phyloP scores from a whole-genome alignment of 2,888 invertebrate genomes.

The Acleris sparsana region DNA sequence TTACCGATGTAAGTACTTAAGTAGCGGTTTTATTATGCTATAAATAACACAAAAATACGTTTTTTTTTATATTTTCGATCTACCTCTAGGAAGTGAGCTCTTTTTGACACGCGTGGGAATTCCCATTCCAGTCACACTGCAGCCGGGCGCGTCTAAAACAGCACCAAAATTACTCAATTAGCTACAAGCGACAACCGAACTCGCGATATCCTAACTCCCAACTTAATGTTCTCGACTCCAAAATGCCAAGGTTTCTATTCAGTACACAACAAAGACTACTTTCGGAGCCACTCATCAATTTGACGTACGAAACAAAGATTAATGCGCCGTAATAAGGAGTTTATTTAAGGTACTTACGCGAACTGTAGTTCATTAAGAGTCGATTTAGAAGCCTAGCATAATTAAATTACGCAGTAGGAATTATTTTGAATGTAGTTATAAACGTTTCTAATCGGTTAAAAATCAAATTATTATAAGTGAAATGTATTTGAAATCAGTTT shows the following conservation, averaged over 20 bases:
- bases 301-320: slow-evolving; percentile 19
- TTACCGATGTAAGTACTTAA: too few species aligned
- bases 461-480: not conserved
- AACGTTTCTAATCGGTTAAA: too few species aligned
- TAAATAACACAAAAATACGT: too few species aligned
- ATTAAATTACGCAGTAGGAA: not conserved
- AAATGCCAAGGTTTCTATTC: slow-evolving; percentile 12
- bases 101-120: too few species aligned
- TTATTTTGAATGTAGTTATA: not conserved
- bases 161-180: slow-evolving; percentile 44
- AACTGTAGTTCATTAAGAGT: slow-evolving; percentile 29
- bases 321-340: slow-evolving; percentile 25
- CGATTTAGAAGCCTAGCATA: slow-evolving; percentile 7
- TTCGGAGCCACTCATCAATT: slow-evolving; percentile 7
- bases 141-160: slow-evolving; percentile 37
- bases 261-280: slow-evolving; percentile 6
- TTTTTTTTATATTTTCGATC: too few species aligned
- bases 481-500: not conserved
- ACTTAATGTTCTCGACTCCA: slow-evolving; percentile 22
- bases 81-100: too few species aligned
- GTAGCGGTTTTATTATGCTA: too few species aligned
- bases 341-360: slow-evolving; percentile 16
- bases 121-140: slow-evolving; percentile 27
- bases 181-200: slow-evolving; percentile 39
- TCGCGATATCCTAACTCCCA: slow-evolving; percentile 29